Conservation (phyloP, 2,113 vertebrate species). For the Engystomops pustulosus region DNA sequence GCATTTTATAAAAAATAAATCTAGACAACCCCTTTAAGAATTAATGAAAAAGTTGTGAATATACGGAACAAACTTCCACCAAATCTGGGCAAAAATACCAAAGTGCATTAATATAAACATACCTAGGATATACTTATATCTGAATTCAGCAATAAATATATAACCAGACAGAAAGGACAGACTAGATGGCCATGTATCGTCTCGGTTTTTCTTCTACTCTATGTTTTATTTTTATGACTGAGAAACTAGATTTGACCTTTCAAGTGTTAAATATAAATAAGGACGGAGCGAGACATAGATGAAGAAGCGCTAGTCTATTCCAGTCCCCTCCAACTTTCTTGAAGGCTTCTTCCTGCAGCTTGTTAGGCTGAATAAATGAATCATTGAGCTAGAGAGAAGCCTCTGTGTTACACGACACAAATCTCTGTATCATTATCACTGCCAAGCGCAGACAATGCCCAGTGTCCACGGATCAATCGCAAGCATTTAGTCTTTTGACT, state of each 20-base stretch:
- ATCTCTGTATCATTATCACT: slow-evolving; percentile 40
- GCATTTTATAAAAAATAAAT: too few species aligned
- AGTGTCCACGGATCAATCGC: neutral
- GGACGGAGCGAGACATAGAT: neutral
- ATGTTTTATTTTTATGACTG: neutral
- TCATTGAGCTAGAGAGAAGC: slow-evolving; percentile 10
- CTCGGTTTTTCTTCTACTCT: too few species aligned
- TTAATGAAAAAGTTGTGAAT: too few species aligned
- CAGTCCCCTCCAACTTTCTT: neutral
- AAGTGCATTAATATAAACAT: neutral
- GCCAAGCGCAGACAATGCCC: neutral
- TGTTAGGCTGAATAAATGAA: slow-evolving; percentile 20
- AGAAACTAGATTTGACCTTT: neutral
- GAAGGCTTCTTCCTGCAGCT: slow-evolving; percentile 38
- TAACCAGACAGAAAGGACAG: too few species aligned
- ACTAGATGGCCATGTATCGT: too few species aligned
- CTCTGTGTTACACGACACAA: neutral
- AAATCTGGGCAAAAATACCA: neutral
- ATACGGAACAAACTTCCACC: neutral
- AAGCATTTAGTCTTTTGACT: slow-evolving; percentile 19
- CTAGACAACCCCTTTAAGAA: too few species aligned
- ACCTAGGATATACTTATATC: neutral
- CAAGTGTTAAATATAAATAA: neutral
- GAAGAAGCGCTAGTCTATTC: slow-evolving; percentile 11
- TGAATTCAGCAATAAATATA: too few species aligned